Percentiles rank a stretch among this genome's conserved stretches.
phyloP scores from a whole-genome alignment of 2,113 vertebrate genomes.

The Urocolius indicus region DNA sequence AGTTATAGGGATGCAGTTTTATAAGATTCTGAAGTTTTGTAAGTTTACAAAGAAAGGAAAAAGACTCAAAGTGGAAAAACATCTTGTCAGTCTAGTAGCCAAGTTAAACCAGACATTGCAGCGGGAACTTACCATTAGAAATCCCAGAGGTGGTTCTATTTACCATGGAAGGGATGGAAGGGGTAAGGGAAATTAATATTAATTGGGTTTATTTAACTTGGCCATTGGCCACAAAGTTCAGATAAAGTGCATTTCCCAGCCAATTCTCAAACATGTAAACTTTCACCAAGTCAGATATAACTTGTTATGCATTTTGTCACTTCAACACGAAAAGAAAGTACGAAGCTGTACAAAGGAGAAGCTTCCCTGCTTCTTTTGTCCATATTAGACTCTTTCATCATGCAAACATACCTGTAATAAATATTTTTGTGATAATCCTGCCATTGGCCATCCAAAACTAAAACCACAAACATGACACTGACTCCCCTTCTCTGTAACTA shows the following conservation, averaged over 20 bases:
- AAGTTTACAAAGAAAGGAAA: not conserved
- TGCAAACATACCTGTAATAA: constrained; percentile 16
- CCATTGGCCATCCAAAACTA: not conserved
- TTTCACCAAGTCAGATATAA: constrained; percentile 62
- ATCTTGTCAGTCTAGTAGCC: constrained; percentile 31
- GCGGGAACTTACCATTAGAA: constrained; percentile 61
- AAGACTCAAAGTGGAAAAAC: constrained; percentile 35
- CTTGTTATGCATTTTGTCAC: constrained; percentile 57
- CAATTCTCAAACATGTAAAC: constrained; percentile 51
- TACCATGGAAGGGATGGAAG: constrained; percentile 74
- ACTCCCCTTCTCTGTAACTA: not conserved
- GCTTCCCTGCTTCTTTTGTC: constrained; percentile 20
- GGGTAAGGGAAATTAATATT: constrained; percentile 78
- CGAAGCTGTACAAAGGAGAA: not conserved
- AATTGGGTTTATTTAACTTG: constrained; percentile 81
- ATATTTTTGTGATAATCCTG: not conserved
- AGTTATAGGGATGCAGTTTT: not conserved
- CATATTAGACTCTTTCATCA: not conserved
- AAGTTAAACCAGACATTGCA: constrained; percentile 61
- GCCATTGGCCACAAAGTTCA: constrained; percentile 76
- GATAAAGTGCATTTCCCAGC: constrained; percentile 73
- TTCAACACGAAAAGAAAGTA: not conserved
- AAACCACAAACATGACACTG: constrained; percentile 20
- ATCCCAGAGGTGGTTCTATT: constrained; percentile 75
- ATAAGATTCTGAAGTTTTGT: not conserved